phyloP scores from a whole-genome alignment of 1,140 invertebrate genomes.

The Prorops nasuta region DNA sequence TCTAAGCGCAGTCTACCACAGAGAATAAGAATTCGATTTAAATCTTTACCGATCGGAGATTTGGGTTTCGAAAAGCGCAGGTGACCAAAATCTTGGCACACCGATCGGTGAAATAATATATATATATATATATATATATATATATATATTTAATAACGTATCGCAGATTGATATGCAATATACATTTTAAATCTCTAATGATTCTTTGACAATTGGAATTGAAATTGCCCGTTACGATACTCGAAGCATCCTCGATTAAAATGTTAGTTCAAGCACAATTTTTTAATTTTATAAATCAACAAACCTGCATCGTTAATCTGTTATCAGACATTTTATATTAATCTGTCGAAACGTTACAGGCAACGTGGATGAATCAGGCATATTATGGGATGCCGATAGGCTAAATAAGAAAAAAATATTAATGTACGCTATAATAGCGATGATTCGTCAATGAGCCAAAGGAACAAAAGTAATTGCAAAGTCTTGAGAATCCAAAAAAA shows the following conservation, averaged over 20 bases:
- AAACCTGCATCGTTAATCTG: no score
- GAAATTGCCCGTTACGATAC: no score
- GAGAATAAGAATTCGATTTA: slow-evolving; percentile 9
- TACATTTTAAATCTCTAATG: no score
- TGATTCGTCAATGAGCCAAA: background rate
- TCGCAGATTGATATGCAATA: slow-evolving; percentile 39
- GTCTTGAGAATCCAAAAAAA: no score
- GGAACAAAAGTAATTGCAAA: background rate
- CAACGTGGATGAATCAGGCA: slow-evolving; percentile 32
- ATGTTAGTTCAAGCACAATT: no score
- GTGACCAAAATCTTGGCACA: slow-evolving; percentile 4
- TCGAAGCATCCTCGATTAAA: no score
- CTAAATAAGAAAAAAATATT: slow-evolving; percentile 16
- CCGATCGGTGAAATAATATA: slow-evolving; percentile 13
- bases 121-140: no score
- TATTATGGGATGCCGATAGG: slow-evolving; percentile 24
- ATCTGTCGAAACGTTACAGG: no score
- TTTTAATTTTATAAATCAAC: no score
- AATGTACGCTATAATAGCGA: slow-evolving; percentile 17
- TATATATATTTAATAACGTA: slow-evolving; percentile 26
- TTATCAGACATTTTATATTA: no score
- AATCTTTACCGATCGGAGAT: slow-evolving; percentile 13
- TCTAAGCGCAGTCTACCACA: slow-evolving; percentile 36
- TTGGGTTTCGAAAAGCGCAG: background rate
- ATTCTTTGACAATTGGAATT: no score